Percentiles rank a stretch among this genome's conserved stretches.
phyloP scores from a whole-genome alignment of 2,888 invertebrate species.

The Laothoe populi region DNA sequence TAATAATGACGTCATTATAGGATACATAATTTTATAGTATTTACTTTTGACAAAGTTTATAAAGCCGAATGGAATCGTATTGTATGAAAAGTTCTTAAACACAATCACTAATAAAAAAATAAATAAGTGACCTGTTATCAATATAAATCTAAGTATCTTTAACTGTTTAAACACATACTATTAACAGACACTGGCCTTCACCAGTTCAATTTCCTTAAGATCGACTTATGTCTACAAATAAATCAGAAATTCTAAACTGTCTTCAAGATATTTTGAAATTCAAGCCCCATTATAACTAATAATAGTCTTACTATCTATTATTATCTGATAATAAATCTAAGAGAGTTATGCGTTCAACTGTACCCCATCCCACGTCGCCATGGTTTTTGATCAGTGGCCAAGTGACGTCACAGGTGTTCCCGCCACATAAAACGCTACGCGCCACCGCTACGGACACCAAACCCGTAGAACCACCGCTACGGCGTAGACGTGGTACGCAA shows the following conservation, averaged over 20 bases:
- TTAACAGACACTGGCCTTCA: not conserved
- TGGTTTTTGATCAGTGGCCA: slow-evolving; percentile 58
- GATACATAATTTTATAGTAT: too few species aligned
- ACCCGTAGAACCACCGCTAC: slow-evolving; percentile 66
- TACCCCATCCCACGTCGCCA: slow-evolving; percentile 65
- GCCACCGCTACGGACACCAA: slow-evolving; percentile 60
- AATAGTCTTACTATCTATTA: not conserved
- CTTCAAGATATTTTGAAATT: slow-evolving; percentile 3
- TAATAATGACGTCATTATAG: too few species aligned
- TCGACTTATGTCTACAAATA: not conserved
- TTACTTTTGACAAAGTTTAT: too few species aligned
- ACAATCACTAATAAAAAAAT: too few species aligned
- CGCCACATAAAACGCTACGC: slow-evolving; percentile 66
- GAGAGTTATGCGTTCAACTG: slow-evolving; percentile 42
- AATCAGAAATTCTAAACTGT: not conserved
- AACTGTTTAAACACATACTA: too few species aligned
- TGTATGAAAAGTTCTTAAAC: too few species aligned
- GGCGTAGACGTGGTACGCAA: slow-evolving; percentile 74
- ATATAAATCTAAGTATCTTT: too few species aligned
- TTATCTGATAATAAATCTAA: slow-evolving; percentile 18
- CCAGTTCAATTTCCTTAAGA: not conserved
- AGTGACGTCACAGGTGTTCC: slow-evolving; percentile 69
- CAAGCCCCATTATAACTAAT: slow-evolving; percentile 1
- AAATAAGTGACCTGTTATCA: too few species aligned
- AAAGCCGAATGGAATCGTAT: too few species aligned